These are phyloP conservation scores for Gymnocheta viridis DNA, from an alignment of 2,888 invertebrate genomes.

Conservation along the genomic window DNA sequence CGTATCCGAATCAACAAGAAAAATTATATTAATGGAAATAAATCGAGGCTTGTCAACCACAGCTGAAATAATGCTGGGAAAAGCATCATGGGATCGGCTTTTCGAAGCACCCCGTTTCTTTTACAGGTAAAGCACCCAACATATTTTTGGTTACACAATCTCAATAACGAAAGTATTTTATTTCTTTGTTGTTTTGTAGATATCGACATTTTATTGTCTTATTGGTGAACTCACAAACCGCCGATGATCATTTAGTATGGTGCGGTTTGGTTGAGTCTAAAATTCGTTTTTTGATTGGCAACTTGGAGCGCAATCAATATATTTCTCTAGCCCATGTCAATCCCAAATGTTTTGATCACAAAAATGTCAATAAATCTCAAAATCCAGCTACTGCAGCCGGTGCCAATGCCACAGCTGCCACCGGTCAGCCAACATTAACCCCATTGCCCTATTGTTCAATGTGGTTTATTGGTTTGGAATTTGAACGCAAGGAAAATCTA, in stretches of 20 bases:
- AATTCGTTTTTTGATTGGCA: slow-evolving; percentile 94
- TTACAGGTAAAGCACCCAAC: slow-evolving; percentile 84
- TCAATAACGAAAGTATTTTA: too few species aligned
- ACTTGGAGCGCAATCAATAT: too few species aligned
- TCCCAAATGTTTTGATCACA: too few species aligned
- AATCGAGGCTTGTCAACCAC: slow-evolving; percentile 88
- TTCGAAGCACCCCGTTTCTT: slow-evolving; percentile 98
- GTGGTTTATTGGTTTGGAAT: slow-evolving; percentile 99
- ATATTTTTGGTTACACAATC: too few species aligned
- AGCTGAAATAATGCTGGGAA: slow-evolving; percentile 93
- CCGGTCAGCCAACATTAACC: slow-evolving; percentile 71
- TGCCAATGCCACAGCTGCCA: slow-evolving; percentile 25
- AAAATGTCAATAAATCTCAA: too few species aligned
- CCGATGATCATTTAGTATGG: too few species aligned
- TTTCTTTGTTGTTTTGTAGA: too few species aligned
- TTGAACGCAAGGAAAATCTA: too few species aligned
- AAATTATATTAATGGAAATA: slow-evolving; percentile 96
- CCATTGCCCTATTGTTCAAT: slow-evolving; percentile 87
- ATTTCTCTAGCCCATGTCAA: too few species aligned
- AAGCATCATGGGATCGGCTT: slow-evolving; percentile 93
- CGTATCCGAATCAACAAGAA: slow-evolving; percentile 95
- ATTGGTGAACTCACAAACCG: too few species aligned
- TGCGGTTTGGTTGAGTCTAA: slow-evolving; percentile 98
- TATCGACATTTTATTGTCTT: too few species aligned
- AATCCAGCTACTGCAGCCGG: too few species aligned